Conservation (phyloP, 2,113 vertebrate genomes). For the Chlorocebus sabaeus region DNA sequence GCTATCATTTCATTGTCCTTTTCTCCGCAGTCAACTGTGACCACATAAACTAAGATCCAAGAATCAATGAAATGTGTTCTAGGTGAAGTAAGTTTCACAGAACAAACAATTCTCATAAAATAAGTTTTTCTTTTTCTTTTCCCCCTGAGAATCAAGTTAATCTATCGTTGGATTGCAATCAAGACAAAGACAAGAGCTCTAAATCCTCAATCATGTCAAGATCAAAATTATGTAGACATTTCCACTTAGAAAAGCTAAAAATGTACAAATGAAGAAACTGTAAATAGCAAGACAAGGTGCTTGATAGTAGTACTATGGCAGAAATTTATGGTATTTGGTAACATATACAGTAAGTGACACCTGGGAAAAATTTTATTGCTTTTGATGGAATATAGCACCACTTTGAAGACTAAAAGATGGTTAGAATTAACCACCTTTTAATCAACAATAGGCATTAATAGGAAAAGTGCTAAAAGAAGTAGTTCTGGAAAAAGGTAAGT, state of each 20-base stretch:
- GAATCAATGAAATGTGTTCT: constrained; percentile 19
- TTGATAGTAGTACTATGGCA: constrained; percentile 6
- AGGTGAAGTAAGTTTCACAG: constrained; percentile 37
- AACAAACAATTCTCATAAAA: constrained; percentile 58
- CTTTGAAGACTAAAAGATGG: constrained; percentile 72
- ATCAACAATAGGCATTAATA: constrained; percentile 61
- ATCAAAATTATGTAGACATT: constrained; percentile 46
- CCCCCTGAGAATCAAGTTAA: constrained; percentile 37
- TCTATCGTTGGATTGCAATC: constrained; percentile 44
- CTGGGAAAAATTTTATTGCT: constrained; percentile 72
- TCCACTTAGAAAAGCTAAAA: constrained; percentile 64
- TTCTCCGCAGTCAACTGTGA: constrained; percentile 18
- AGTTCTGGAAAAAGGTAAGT: constrained; percentile 16
- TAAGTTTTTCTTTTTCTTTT: not conserved
- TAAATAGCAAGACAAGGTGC: constrained; percentile 54
- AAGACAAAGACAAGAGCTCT: constrained; percentile 60
- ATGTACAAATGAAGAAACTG: constrained; percentile 47
- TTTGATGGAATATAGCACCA: constrained; percentile 80
- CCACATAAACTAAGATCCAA: constrained; percentile 21
- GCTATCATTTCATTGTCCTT: constrained; percentile 19
- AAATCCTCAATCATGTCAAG: constrained; percentile 65
- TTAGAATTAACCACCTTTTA: constrained; percentile 54
- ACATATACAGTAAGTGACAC: constrained; percentile 44
- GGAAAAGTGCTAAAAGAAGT: constrained; percentile 35
- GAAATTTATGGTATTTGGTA: constrained; percentile 50